Conservation (phyloP, 2,797 vertebrate species). For the Champsocephalus gunnari region DNA sequence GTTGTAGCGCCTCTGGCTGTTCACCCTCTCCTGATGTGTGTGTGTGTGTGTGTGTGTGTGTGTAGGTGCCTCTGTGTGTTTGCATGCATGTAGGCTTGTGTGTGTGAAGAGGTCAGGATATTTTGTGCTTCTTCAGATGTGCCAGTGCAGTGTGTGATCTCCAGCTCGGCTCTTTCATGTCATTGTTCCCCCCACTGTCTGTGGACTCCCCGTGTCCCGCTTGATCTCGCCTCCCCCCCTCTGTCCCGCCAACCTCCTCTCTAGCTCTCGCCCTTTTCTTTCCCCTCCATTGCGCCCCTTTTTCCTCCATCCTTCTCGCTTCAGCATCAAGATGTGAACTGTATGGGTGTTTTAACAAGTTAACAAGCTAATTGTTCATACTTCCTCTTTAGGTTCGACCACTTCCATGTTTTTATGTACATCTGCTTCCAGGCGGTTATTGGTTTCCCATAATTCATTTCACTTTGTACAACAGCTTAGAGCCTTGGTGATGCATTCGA, state of each 20-base stretch:
- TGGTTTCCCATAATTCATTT: constrained; percentile 13
- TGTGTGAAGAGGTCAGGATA: constrained; percentile 76
- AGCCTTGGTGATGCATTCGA: neutral
- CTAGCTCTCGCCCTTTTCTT: constrained; percentile 11
- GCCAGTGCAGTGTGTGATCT: constrained; percentile 78
- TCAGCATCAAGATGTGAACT: constrained; percentile 1
- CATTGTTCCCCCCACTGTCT: constrained; percentile 78
- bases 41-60: constrained; percentile 17
- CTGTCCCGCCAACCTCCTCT: constrained; percentile 42
- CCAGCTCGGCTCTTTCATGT: constrained; percentile 82
- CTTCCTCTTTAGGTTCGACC: constrained; percentile 25
- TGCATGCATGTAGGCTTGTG: constrained; percentile 27
- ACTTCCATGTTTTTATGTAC: constrained; percentile 16
- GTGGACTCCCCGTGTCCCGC: constrained; percentile 59
- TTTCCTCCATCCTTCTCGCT: neutral
- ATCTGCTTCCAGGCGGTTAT: neutral
- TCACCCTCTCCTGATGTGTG: constrained; percentile 9
- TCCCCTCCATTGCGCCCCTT: constrained; percentile 12
- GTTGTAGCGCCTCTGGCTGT: constrained; percentile 54
- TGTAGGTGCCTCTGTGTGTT: neutral
- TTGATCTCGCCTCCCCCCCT: constrained; percentile 72
- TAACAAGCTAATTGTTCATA: constrained; percentile 14
- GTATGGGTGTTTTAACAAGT: constrained; percentile 5
- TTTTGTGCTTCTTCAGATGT: constrained; percentile 81
- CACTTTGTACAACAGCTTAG: neutral